Evolutionary conservation across 1,140 invertebrate genomes (phyloP), one percentile per base, ranked within the genome.

Genomic region (Bombus waltoni): DNA sequence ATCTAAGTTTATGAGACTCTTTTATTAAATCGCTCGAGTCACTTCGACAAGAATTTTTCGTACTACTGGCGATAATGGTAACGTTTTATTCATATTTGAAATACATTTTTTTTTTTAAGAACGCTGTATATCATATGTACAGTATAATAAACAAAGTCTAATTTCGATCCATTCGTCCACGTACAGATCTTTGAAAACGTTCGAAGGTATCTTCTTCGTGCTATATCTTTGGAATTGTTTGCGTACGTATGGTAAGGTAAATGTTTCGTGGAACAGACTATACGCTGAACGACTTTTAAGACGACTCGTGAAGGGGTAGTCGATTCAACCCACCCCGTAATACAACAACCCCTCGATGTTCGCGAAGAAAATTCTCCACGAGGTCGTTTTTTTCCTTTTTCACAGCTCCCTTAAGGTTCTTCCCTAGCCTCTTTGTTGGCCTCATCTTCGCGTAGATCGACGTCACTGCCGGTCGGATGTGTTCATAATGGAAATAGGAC

Each of bases 301-400:
- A 71, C 25, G 53, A n/a, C 28, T 78, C 75, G n/a, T 47, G 44
- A 72, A 71, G 18, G 22, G 38, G 32, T 62, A 84, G 70, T 84
- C 53, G 22, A 84, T 84, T 78, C 65, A 40, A 75, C 11, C 40
- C 42, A 71, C 11, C 32, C 53, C 9, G 18, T n/a, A 44, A 79
- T 62, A 84, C 35, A 32, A 65, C 13, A 83, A 57, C 44, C 42
- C 28, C 35, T 18, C 47, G 22, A 47, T 42, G 57, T 82, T 83
- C 59, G 10, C 28, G 6, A 25, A 70, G 66, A 71, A 72, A 57
- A 85, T 79, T 73, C 59, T 71, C 32, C 28, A 38, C 70, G 53
- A 71, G 44, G 72, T 84, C 71, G 53, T 35, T 78, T 62, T 80
- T 71, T 78, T 59, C 11, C 4, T 44, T 72, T 80, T 72, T 47